Conservation (phyloP, 2,888 invertebrate genomes). For the Himalopsyche anomala region DNA sequence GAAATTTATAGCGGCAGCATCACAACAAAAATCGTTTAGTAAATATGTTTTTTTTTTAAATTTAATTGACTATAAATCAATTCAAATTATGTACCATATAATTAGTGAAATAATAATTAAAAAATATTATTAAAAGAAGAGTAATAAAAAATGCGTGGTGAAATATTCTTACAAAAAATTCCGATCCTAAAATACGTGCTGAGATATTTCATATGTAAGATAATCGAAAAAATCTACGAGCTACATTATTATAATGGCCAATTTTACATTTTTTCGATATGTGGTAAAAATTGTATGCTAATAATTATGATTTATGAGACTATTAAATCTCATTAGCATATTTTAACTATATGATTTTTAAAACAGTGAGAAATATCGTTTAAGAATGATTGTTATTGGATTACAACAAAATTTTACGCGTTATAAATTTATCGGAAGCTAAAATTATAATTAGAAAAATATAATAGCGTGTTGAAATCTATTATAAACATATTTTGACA, state of each 20-base stretch:
- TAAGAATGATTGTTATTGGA: background rate
- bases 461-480: too few relatives aligned
- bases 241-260: background rate
- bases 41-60: too few relatives aligned
- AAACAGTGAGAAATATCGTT: background rate
- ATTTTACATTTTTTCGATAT: background rate
- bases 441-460: too few relatives aligned
- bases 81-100: too few relatives aligned
- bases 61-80: too few relatives aligned
- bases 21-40: too few relatives aligned
- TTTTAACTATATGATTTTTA: background rate
- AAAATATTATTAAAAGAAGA: too few relatives aligned
- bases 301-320: background rate
- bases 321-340: conserved; percentile 3
- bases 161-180: too few relatives aligned
- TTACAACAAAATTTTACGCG: background rate
- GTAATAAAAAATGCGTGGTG: background rate
- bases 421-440: too few relatives aligned
- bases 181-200: background rate
- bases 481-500: too few relatives aligned
- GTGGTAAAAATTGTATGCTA: background rate
- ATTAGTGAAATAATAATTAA: too few relatives aligned
- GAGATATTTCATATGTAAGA: background rate
- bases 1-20: too few relatives aligned
- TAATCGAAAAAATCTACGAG: background rate